Evolutionary conservation across 2,113 vertebrate species (phyloP).

Genomic region (Silurus glanis): DNA sequence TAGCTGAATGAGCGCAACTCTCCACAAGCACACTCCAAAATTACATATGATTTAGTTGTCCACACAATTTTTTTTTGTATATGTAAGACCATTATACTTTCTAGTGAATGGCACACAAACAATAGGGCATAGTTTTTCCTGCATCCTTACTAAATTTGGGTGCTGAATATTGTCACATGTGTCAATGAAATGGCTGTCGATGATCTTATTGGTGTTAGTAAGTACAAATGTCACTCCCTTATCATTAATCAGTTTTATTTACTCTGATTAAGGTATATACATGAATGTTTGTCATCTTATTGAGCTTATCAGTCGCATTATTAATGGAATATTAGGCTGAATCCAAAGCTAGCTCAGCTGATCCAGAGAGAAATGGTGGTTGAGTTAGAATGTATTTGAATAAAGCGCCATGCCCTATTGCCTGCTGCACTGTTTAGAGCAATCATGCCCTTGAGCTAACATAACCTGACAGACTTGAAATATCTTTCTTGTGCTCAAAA

Average conservation of each 20-base stretch:
- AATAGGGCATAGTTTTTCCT: no score
- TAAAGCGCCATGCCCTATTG: neutral
- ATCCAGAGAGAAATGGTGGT: neutral
- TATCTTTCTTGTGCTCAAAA: neutral
- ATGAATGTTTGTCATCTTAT: neutral
- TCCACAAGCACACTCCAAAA: no score
- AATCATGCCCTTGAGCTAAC: constrained; percentile 9
- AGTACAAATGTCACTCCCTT: neutral
- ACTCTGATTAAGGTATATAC: neutral
- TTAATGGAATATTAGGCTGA: neutral
- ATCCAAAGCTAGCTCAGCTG: no score
- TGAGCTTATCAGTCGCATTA: neutral
- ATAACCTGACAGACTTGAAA: constrained; percentile 34
- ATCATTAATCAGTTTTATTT: neutral
- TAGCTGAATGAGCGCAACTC: no score
- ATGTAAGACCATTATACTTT: no score
- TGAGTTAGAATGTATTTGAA: neutral
- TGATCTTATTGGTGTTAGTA: neutral
- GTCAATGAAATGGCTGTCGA: neutral
- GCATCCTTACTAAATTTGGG: no score
- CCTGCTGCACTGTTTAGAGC: neutral
- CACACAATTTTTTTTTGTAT: no score
- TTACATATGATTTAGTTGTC: no score
- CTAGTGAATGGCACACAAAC: no score
- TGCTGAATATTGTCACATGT: neutral